Evolutionary conservation across 2,113 vertebrate species (phyloP).

Genomic region (Psophia crepitans): DNA sequence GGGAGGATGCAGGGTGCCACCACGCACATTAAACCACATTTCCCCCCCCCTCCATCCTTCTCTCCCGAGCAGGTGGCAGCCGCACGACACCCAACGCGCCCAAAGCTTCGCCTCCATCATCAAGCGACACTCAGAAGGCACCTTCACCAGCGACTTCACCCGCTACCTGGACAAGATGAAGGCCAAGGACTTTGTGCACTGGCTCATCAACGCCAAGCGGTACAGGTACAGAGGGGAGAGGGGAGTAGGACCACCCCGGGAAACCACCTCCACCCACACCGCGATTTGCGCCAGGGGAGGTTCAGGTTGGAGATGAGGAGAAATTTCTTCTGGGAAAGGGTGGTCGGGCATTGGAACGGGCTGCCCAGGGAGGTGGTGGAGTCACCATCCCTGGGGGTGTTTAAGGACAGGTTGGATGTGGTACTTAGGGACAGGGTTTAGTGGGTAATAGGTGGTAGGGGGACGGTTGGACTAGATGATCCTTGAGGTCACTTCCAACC

Average conservation of each 20-base stretch:
- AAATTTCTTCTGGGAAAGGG: too few species aligned
- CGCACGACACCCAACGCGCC: not conserved
- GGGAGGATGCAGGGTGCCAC: not conserved
- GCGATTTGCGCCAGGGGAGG: too few species aligned
- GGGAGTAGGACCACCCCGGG: fast-evolving
- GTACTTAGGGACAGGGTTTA: too few species aligned
- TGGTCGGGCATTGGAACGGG: too few species aligned
- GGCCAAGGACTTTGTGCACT: conserved; percentile 83
- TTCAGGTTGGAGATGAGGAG: too few species aligned
- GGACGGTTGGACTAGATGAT: too few species aligned
- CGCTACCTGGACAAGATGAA: conserved; percentile 78
- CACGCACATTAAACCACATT: fast-evolving
- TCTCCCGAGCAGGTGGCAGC: conserved; percentile 36
- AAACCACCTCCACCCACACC: too few species aligned
- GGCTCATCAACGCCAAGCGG: conserved; percentile 76
- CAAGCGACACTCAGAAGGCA: conserved; percentile 82
- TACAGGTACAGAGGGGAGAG: conserved; percentile 10
- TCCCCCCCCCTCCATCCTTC: not conserved
- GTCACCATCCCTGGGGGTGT: too few species aligned
- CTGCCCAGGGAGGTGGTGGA: too few species aligned
- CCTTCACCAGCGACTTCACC: conserved; percentile 79
- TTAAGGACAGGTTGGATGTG: too few species aligned
- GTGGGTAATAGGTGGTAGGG: too few species aligned
- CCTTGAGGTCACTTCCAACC: too few species aligned
- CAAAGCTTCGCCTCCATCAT: conserved; percentile 1